A percentile compares a stretch with the other conserved stretches of the same genome.
Evolutionary conservation across 1,140 invertebrate species (phyloP).

Genomic region (Drosophila rufa): DNA sequence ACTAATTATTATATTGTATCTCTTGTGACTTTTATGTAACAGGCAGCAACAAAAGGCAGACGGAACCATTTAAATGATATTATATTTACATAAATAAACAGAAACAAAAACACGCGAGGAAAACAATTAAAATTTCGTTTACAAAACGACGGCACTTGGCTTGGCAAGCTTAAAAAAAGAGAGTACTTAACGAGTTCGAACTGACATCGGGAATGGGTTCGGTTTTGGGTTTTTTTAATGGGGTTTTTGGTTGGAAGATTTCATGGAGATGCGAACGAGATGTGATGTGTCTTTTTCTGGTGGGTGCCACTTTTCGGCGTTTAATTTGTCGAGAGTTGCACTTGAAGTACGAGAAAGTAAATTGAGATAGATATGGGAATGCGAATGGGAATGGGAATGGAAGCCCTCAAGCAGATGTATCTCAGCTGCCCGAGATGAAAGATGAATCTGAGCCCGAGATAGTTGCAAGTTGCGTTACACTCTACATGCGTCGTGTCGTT

Average conservation of each 20-base stretch:
- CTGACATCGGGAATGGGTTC: slow-evolving; percentile 66
- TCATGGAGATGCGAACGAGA: neutral
- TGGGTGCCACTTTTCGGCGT: slow-evolving; percentile 74
- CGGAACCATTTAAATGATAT: slow-evolving; percentile 74
- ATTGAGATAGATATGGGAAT: slow-evolving; percentile 65
- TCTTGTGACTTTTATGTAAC: slow-evolving; percentile 75
- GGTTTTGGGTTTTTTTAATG: slow-evolving; percentile 33
- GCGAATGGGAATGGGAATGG: slow-evolving; percentile 9
- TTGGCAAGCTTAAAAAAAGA: slow-evolving; percentile 5
- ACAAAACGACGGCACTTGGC: slow-evolving; percentile 54
- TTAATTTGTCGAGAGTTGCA: slow-evolving; percentile 82
- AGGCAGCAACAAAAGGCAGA: slow-evolving; percentile 34
- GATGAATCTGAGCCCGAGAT: slow-evolving; percentile 24
- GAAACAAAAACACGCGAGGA: slow-evolving; percentile 33
- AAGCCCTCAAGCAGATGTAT: slow-evolving; percentile 36
- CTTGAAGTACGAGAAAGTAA: slow-evolving; percentile 76
- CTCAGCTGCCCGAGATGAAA: slow-evolving; percentile 7
- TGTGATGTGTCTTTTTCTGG: slow-evolving; percentile 34
- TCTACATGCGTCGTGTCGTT: slow-evolving; percentile 8
- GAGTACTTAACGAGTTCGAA: slow-evolving; percentile 63
- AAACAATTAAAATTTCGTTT: slow-evolving; percentile 67
- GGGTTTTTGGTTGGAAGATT: slow-evolving; percentile 1
- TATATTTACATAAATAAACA: slow-evolving; percentile 75
- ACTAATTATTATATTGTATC: slow-evolving; percentile 81
- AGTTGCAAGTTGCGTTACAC: slow-evolving; percentile 46